These are phyloP conservation scores for Lethenteron camtschaticum DNA, from an alignment of 2,113 vertebrate species.

Conservation along the genomic window DNA sequence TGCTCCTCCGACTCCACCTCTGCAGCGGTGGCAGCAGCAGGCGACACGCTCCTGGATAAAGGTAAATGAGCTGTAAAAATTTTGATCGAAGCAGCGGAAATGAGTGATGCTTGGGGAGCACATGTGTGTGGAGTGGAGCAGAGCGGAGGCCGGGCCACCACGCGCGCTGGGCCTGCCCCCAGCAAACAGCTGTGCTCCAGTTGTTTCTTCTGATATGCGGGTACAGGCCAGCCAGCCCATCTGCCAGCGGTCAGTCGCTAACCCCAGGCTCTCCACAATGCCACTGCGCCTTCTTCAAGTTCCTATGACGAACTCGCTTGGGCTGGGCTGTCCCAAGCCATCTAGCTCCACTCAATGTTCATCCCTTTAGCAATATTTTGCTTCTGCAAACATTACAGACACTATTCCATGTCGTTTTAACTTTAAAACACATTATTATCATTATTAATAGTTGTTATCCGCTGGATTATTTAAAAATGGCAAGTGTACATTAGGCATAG, in stretches of 20 bases:
- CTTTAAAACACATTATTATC: too few relatives aligned
- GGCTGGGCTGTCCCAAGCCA: too few relatives aligned
- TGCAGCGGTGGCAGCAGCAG: too few relatives aligned
- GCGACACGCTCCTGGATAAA: conserved; percentile 1
- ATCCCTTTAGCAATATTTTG: too few relatives aligned
- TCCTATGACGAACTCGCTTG: too few relatives aligned
- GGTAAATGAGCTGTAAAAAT: conserved; percentile 6
- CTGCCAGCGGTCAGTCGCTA: conserved; percentile 1
- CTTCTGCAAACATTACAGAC: too few relatives aligned
- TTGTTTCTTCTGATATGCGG: not conserved
- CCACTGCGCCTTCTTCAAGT: too few relatives aligned
- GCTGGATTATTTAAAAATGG: too few relatives aligned
- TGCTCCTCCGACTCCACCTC: not conserved
- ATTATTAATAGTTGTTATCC: too few relatives aligned
- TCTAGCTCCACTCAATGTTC: too few relatives aligned
- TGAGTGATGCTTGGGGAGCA: conserved; percentile 3
- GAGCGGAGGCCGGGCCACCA: conserved; percentile 2
- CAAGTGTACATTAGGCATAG: too few relatives aligned
- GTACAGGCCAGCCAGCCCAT: conserved; percentile 1
- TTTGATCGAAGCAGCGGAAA: conserved; percentile 2
- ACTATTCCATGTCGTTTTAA: too few relatives aligned
- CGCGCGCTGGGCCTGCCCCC: conserved; percentile 2
- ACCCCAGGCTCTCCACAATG: not conserved
- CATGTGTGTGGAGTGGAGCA: not conserved
- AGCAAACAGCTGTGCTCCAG: conserved; percentile 6